Base-by-base conservation (phyloP, 2,797 vertebrate species). In the Echeneis naucrates region DNA sequence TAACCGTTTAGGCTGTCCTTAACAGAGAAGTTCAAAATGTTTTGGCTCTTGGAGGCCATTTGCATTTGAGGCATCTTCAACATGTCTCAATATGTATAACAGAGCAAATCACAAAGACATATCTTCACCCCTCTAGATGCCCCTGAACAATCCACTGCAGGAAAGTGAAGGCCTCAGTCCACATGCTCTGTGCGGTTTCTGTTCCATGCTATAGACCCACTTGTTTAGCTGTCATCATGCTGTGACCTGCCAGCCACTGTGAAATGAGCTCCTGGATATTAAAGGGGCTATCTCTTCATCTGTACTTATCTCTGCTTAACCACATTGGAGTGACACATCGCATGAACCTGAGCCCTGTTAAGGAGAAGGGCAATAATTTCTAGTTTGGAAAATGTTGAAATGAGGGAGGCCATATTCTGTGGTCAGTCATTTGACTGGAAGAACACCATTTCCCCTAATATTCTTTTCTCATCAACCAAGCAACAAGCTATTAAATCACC, bases 261-360 rank as follows among this genome's bases (percentile, higher is more conserved):
- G 89, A 89, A 94, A 87, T 87, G 82, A 89, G 86, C 87, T 89
- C 82, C 83, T 91, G 91, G 92, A 93, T 93, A 93, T 94, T 94
- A 93, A 93, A 92, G 87, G 88, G 83, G 65, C 80, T 93, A 94
- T 94, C 92, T 89, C 81, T 87, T 78, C 83, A 94, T 94, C 93
- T 92, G 16, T 86, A 78, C 84, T 89, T 86, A 89, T 94, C 93
- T 92, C 16, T 86, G 78, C 84, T 89, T 86, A 89, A 87, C 84
- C 82, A 81, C 79, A 72, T 82, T 55, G 71, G 90, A 91, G 76
- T 88, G 91, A 87, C 83, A 87, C 80, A 64, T 89, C 88, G 92
- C 85, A 79, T 89, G 81, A 79, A 70, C 66, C 58, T 33, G 45
- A 72, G 72, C 70, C 67, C 52, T 56, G 76, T 64, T 33, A 78